phyloP scores from a whole-genome alignment of 2,113 vertebrate species.

The Suricata suricatta region DNA sequence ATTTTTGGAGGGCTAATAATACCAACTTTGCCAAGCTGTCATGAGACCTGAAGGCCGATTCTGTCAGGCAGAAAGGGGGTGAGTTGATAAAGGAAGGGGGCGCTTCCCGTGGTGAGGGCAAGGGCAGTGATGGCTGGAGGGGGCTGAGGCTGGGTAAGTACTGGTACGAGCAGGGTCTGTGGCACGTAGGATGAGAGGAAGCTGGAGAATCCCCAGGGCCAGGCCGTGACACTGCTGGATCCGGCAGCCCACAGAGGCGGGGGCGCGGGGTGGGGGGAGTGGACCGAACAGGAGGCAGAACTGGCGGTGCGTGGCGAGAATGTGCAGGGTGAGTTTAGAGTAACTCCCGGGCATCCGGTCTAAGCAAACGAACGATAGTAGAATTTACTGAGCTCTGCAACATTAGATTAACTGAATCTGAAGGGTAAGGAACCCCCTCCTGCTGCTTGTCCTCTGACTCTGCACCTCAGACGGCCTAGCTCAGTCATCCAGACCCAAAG shows the following conservation, averaged over 20 bases:
- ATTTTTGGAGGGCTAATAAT: neutral
- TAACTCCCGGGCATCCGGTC: neutral
- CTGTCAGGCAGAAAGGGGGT: neutral
- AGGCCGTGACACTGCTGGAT: neutral
- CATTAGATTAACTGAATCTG: neutral
- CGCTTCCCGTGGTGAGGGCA: too few species aligned
- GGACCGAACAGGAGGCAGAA: neutral
- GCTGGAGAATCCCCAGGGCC: neutral
- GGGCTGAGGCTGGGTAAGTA: fast-evolving
- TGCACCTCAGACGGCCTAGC: neutral
- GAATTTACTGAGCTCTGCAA: neutral
- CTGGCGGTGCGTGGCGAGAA: neutral
- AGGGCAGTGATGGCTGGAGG: neutral
- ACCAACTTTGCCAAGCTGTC: neutral
- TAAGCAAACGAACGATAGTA: neutral
- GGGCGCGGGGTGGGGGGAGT: neutral
- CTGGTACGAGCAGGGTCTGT: neutral
- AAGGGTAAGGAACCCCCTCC: neutral
- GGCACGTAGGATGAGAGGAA: neutral
- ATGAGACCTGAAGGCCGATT: neutral
- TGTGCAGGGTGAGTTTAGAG: neutral
- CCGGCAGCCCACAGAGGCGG: too few species aligned
- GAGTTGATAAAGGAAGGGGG: neutral
- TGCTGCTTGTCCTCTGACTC: neutral
- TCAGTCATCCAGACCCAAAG: neutral